These are phyloP conservation scores for Forbesichthys papilliferus DNA, from an alignment of 2,113 vertebrate genomes.

Conservation along the genomic window DNA sequence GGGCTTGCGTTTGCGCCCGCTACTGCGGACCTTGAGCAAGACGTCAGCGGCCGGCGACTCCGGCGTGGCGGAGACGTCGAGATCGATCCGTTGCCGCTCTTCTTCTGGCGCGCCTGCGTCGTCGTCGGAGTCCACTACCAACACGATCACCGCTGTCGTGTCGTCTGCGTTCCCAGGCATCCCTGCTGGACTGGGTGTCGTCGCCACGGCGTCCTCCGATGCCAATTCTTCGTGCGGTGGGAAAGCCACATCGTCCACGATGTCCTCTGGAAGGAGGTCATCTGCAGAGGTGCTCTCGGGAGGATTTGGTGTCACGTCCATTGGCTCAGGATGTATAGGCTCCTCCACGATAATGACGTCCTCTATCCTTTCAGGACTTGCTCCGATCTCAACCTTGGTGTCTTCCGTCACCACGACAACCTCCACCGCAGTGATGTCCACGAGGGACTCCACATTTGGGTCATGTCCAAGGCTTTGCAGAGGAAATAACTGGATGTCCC, in stretches of 20 bases:
- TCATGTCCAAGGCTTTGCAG: constrained; percentile 3
- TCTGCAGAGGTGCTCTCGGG: too few species aligned
- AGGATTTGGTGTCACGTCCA: not conserved
- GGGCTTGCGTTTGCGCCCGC: constrained; percentile 60
- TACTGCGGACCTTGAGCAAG: constrained; percentile 50
- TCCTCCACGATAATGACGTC: not conserved
- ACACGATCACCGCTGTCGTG: not conserved
- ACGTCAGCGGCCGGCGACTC: not conserved
- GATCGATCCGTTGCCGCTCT: not conserved
- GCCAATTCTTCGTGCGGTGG: too few species aligned
- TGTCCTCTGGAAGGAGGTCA: too few species aligned
- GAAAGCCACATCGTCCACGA: too few species aligned
- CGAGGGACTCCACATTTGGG: constrained; percentile 10
- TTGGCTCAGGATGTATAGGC: not conserved
- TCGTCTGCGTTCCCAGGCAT: too few species aligned
- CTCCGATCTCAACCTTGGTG: constrained; percentile 54
- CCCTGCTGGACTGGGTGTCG: too few species aligned
- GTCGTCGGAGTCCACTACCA: not conserved
- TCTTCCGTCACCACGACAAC: constrained; percentile 56
- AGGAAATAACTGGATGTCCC: not conserved
- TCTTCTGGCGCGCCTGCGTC: not conserved
- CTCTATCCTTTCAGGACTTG: not conserved
- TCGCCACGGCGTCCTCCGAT: too few species aligned
- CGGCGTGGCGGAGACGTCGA: not conserved
- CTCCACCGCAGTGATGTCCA: constrained; percentile 44